Evolutionary conservation across 1,140 invertebrate species (phyloP).

Genomic region (Lordiphosa collinella): DNA sequence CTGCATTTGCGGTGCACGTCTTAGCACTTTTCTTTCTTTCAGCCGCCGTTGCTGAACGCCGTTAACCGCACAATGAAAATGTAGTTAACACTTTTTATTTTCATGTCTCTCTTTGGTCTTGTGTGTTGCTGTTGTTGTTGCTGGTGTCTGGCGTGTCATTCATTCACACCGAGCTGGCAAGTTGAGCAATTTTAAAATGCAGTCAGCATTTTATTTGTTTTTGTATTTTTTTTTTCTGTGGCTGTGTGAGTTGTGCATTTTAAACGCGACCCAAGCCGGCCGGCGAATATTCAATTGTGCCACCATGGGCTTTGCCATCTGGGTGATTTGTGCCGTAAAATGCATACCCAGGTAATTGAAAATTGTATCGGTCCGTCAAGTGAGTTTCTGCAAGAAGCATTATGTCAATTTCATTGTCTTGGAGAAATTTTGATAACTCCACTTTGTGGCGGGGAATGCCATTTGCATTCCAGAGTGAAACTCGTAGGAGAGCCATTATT

Average conservation of each 20-base stretch:
- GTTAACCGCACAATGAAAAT: conserved; percentile 54
- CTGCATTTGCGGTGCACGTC: conserved; percentile 37
- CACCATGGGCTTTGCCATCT: too few relatives aligned
- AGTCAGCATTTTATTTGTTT: conserved; percentile 19
- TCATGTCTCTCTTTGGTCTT: conserved; percentile 13
- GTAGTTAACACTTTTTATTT: conserved; percentile 53
- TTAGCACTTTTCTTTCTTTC: conserved; percentile 39
- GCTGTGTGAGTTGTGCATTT: conserved; percentile 32
- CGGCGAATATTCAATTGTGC: conserved; percentile 46
- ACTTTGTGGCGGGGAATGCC: too few relatives aligned
- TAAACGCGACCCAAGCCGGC: conserved; percentile 31
- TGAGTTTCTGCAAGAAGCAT: too few relatives aligned
- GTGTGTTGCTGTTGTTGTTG: conserved; percentile 1
- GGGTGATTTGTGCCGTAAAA: too few relatives aligned
- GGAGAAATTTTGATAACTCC: too few relatives aligned
- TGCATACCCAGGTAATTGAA: too few relatives aligned
- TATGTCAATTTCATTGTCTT: too few relatives aligned
- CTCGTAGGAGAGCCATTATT: too few relatives aligned
- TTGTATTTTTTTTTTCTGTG: conserved; percentile 8
- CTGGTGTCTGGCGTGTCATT: conserved; percentile 17
- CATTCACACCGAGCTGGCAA: conserved; percentile 16
- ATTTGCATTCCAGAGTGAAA: too few relatives aligned
- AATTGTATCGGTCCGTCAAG: too few relatives aligned
- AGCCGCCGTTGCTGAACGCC: conserved; percentile 25
- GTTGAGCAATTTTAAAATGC: conserved; percentile 43